phyloP scores from a whole-genome alignment of 2,888 invertebrate genomes.

The Dynastes grantii region DNA sequence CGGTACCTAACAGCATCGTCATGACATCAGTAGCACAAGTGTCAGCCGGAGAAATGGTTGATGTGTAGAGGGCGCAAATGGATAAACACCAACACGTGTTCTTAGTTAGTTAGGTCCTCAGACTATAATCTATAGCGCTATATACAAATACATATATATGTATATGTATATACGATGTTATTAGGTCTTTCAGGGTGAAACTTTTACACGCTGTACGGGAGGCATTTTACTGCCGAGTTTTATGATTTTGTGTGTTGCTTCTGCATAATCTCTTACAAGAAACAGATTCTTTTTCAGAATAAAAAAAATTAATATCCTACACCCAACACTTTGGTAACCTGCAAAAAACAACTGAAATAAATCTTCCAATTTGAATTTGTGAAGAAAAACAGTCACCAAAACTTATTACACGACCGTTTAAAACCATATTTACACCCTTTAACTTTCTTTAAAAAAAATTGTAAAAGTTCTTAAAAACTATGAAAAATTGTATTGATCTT shows the following conservation, averaged over 20 bases:
- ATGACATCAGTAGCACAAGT: conserved; percentile 31
- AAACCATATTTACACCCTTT: too few species aligned
- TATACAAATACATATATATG: conserved; percentile 39
- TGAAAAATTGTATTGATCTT: too few species aligned
- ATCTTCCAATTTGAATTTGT: too few species aligned
- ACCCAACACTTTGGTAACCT: too few species aligned
- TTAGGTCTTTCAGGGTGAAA: conserved; percentile 31
- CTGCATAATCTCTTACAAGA: too few species aligned
- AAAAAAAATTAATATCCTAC: too few species aligned
- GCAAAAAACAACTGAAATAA: too few species aligned
- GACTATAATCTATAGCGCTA: conserved; percentile 28
- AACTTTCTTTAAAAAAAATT: too few species aligned
- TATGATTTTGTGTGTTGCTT: conserved; percentile 25
- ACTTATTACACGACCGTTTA: too few species aligned
- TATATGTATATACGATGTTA: conserved; percentile 32
- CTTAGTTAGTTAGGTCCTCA: conserved; percentile 50
- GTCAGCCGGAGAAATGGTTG: conserved; percentile 5
- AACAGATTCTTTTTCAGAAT: too few species aligned
- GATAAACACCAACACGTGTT: conserved; percentile 50
- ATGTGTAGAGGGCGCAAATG: conserved; percentile 35
- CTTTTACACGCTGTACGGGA: conserved; percentile 1
- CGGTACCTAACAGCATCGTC: neutral
- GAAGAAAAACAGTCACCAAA: too few species aligned
- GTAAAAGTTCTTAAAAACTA: too few species aligned
- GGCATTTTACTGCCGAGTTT: conserved; percentile 22